These are phyloP conservation scores for Fopius arisanus DNA, from an alignment of 1,140 invertebrate species.

Conservation along the genomic window DNA sequence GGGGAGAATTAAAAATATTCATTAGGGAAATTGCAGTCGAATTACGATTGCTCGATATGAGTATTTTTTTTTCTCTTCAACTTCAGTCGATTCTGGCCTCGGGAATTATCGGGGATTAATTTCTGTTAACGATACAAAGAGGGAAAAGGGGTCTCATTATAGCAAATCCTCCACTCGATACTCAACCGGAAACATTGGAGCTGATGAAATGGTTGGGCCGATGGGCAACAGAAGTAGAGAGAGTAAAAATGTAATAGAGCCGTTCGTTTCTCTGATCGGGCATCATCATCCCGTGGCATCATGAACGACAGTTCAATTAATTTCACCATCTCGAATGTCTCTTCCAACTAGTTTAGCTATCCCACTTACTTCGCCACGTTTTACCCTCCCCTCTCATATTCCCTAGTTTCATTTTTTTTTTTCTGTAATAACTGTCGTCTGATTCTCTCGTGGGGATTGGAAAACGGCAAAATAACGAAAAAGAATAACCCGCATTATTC, in stretches of 20 bases:
- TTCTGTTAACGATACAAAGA: no score
- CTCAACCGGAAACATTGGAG: background rate
- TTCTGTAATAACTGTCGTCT: constrained; percentile 9
- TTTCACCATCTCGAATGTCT: constrained; percentile 9
- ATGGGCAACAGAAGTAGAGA: background rate
- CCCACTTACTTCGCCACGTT: background rate
- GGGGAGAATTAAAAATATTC: background rate
- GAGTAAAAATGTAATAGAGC: background rate
- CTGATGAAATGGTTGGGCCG: background rate
- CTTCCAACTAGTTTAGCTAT: background rate
- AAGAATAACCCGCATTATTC: constrained; percentile 8
- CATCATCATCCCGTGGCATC: constrained; percentile 3
- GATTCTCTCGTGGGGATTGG: constrained; percentile 3
- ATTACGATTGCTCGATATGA: no score
- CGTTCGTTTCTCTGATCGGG: background rate
- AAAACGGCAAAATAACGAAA: constrained; percentile 15
- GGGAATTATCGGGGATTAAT: no score
- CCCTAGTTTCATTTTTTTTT: background rate
- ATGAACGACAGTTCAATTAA: constrained; percentile 16
- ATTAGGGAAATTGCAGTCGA: background rate
- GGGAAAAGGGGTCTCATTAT: no score
- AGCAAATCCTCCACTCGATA: background rate
- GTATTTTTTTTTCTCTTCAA: no score
- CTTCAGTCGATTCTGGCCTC: no score
- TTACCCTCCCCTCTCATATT: background rate